phyloP scores from a whole-genome alignment of 2,888 invertebrate genomes.

The Rhagium mordax region DNA sequence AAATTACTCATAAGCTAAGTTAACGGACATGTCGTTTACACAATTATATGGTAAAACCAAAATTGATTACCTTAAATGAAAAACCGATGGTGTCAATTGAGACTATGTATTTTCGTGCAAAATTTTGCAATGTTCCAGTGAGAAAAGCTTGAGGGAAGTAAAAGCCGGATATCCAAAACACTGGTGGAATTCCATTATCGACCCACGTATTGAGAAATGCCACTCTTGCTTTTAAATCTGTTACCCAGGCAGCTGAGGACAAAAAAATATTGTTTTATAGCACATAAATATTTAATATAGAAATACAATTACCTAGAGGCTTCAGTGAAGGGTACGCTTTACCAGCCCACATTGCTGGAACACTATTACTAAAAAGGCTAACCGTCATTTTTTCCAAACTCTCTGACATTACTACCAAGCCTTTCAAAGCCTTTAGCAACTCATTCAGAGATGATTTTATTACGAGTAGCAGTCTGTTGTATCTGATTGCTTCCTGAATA shows the following conservation, averaged over 20 bases:
- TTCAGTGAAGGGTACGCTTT: constrained; percentile 81
- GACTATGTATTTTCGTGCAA: constrained; percentile 82
- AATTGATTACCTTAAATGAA: constrained; percentile 73
- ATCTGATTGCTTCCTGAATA: constrained; percentile 88
- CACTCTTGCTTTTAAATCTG: constrained; percentile 77
- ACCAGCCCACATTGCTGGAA: constrained; percentile 81
- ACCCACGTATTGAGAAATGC: constrained; percentile 79
- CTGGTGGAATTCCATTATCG: constrained; percentile 78
- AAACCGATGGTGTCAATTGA: constrained; percentile 83
- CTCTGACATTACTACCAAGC: constrained; percentile 85
- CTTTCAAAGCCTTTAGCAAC: constrained; percentile 81
- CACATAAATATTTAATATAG: constrained; percentile 6
- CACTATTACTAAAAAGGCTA: constrained; percentile 78
- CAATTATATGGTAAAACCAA: too few species aligned
- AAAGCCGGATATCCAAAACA: constrained; percentile 90
- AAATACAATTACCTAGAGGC: constrained; percentile 73
- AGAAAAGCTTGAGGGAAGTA: constrained; percentile 90
- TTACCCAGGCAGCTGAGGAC: constrained; percentile 77
- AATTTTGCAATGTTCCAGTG: constrained; percentile 88
- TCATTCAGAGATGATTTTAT: constrained; percentile 75
- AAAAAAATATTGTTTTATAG: constrained; percentile 6
- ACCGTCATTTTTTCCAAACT: constrained; percentile 80
- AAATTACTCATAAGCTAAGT: too few species aligned
- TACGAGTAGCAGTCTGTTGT: constrained; percentile 77
- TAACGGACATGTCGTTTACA: too few species aligned